These are phyloP conservation scores for Axis porcinus DNA, from an alignment of 2,113 vertebrate species.

Conservation along the genomic window DNA sequence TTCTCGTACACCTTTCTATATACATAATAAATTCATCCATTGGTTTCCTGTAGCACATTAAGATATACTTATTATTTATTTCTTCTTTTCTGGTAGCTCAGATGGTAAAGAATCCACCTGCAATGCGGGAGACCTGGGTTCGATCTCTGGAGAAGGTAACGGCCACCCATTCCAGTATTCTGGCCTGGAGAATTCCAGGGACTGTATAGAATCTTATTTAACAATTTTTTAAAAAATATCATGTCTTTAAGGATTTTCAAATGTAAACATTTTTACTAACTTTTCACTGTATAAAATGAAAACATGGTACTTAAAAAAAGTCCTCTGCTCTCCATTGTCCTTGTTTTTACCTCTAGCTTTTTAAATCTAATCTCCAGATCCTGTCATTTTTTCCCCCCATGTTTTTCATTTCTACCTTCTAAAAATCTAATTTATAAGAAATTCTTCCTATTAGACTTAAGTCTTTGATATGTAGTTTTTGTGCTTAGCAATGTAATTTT, in stretches of 20 bases:
- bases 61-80: not conserved
- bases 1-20: not conserved
- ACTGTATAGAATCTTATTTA: not conserved
- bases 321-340: fast-evolving
- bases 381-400: not conserved
- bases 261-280: not conserved
- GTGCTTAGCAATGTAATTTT: not conserved
- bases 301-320: not conserved
- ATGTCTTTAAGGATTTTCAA: not conserved
- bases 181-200: not conserved
- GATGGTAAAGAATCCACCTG: not conserved
- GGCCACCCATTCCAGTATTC: not conserved
- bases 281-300: not conserved
- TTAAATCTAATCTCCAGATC: not conserved
- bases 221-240: not conserved
- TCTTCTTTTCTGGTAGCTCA: not conserved
- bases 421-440: not conserved
- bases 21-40: not conserved
- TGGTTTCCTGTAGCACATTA: not conserved
- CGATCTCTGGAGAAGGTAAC: not conserved
- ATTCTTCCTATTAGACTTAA: not conserved
- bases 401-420: not conserved
- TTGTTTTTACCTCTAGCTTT: not conserved
- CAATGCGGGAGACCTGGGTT: not conserved
- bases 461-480: not conserved